Evolutionary conservation across 2,888 invertebrate species (phyloP), one percentile per base, ranked within the genome.

Genomic region (Cyclophora albipunctata): DNA sequence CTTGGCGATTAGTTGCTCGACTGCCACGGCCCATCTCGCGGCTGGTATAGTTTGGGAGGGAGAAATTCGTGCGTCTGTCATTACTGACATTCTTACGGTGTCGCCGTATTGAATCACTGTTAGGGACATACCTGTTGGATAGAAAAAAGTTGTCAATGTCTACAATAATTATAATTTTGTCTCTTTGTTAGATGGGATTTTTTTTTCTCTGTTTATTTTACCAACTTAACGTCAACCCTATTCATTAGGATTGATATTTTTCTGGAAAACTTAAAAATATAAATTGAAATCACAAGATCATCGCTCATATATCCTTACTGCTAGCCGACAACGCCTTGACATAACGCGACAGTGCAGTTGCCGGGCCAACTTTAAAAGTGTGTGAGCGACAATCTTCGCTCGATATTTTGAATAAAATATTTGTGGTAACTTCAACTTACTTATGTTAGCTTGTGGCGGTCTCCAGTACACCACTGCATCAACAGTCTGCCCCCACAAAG

Each of bases 391-490:
- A 20, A 20, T 20, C 20, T 20, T 20, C 20, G 20, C 20, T 20
- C 20, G 20, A 20, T 20, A 20, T 20, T 20, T 20, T 1, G 20
- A 20, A 20, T 20, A 1, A 20, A 20, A 20, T 20, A 20, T 20
- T 20, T 20, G 20, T 20, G 20, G 20, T 20, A 20, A 20, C 20
- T 20, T 20, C 20, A 20, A 89, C 92, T 90, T 75, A 94, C 94
- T 92, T 57, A 93, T 93, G 75, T 94, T 94, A 49, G 93, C 93
- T 74, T 94, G 94, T 0, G 93, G 93, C 6, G 94, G 94, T 59
- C 93, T 84, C 93, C 93, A 94, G 66, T 93, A 93, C 49, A 94
- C 80, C 0, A 92, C 90, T 42, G 90, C 87, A 3, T 90, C 90
- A 1, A 94, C 89, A 5, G 90, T 88, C 55, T 93, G 92, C 0